Conservation (phyloP, 2,113 vertebrate genomes). For the Cinclus cinclus region DNA sequence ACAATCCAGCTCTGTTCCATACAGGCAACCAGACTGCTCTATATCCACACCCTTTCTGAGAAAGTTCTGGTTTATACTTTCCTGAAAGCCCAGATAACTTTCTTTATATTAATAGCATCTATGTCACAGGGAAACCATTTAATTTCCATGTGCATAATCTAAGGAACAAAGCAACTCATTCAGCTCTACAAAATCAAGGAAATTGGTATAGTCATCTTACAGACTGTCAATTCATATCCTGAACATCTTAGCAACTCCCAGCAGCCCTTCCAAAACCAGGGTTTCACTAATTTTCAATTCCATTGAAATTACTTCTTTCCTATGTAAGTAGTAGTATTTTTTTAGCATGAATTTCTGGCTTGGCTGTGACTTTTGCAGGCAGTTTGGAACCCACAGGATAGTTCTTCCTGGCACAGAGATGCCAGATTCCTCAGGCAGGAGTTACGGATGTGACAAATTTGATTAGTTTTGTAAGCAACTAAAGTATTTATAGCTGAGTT, state of each 20-base stretch:
- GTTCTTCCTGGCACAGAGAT: conserved; percentile 5
- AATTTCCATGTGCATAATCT: not conserved
- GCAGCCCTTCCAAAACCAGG: not conserved
- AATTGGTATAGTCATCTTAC: conserved; percentile 9
- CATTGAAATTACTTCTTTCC: not conserved
- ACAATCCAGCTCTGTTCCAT: not conserved
- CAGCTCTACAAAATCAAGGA: conserved; percentile 1
- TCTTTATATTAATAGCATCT: not conserved
- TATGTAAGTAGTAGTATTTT: not conserved
- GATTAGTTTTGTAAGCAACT: not conserved
- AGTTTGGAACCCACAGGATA: not conserved
- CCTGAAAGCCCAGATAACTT: not conserved
- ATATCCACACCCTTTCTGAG: not conserved
- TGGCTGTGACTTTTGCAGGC: not conserved
- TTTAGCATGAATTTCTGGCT: not conserved
- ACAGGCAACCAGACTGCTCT: not conserved
- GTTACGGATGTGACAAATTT: not conserved
- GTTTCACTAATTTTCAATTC: not conserved
- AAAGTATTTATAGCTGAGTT: conserved; percentile 38
- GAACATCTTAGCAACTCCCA: not conserved
- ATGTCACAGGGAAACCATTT: not conserved
- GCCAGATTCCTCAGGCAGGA: conserved; percentile 14
- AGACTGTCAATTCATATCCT: not conserved
- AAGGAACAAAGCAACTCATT: conserved; percentile 22
- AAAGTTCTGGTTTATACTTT: not conserved